Evolutionary conservation across 1,140 invertebrate genomes (phyloP).

Genomic region (Drosophila athabasca): DNA sequence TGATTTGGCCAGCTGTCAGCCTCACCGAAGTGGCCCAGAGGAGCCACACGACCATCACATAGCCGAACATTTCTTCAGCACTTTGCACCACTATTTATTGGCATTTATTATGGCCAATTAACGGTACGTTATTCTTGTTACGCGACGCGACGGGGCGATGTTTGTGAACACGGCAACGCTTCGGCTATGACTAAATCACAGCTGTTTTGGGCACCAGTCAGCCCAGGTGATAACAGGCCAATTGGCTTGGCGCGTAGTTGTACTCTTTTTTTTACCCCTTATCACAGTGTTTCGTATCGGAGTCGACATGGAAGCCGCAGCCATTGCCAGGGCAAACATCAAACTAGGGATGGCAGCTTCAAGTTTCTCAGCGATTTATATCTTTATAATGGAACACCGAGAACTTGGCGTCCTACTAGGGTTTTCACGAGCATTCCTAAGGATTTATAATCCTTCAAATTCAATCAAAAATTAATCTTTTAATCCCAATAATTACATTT

Average conservation of each 20-base stretch:
- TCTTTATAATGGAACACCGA: no score
- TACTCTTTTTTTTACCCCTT: conserved; percentile 21
- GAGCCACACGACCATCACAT: conserved; percentile 37
- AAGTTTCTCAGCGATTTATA: no score
- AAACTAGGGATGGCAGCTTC: conserved; percentile 25
- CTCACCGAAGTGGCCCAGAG: conserved; percentile 9
- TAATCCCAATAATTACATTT: no score
- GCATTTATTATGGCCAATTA: conserved; percentile 18
- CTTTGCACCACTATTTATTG: conserved; percentile 10
- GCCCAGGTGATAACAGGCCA: conserved; percentile 12
- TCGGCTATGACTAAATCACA: conserved; percentile 54
- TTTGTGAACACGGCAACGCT: conserved; percentile 39
- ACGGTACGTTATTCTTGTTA: conserved; percentile 15
- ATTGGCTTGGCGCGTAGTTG: conserved; percentile 14
- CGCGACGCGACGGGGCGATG: not conserved
- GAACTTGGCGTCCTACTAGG: no score
- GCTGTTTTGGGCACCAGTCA: conserved; percentile 16
- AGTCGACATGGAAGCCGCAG: conserved; percentile 23
- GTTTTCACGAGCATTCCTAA: no score
- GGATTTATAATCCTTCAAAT: no score
- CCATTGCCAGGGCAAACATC: conserved; percentile 24
- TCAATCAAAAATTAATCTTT: no score
- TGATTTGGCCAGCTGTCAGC: conserved; percentile 40
- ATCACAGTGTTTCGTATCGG: conserved; percentile 35
- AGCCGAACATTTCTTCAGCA: conserved; percentile 40